Percentiles rank a stretch among this genome's conserved stretches.
phyloP scores from a whole-genome alignment of 2,888 invertebrate species.

The Trichogramma evanescens region DNA sequence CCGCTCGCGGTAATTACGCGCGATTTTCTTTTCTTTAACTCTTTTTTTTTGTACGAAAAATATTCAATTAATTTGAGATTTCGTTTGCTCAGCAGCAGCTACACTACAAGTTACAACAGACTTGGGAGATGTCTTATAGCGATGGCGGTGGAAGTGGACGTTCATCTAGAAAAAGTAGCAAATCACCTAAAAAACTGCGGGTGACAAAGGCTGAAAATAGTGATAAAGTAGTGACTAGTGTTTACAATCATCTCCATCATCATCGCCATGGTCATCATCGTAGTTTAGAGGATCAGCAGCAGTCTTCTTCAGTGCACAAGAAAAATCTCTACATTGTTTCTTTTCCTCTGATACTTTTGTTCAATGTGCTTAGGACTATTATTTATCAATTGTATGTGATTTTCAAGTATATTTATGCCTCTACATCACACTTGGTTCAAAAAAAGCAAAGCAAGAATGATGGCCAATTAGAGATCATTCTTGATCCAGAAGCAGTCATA shows the following conservation, averaged over 20 bases:
- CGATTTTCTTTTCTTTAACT: not conserved
- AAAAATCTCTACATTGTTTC: conserved; percentile 83
- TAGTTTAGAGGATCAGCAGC: conserved; percentile 51
- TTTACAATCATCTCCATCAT: conserved; percentile 36
- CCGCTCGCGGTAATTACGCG: conserved; percentile 5
- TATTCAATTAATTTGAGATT: not conserved
- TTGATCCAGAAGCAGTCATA: conserved; percentile 34
- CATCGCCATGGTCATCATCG: conserved; percentile 35
- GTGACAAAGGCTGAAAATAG: conserved; percentile 43
- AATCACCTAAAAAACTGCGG: conserved; percentile 48
- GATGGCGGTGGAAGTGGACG: conserved; percentile 47
- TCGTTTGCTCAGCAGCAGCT: not conserved
- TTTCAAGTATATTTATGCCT: conserved; percentile 77
- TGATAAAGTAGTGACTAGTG: conserved; percentile 43
- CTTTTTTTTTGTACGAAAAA: not conserved
- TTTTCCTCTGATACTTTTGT: conserved; percentile 78
- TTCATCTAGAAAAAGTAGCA: conserved; percentile 47
- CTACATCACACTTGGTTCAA: conserved; percentile 69
- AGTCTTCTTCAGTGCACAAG: conserved; percentile 67
- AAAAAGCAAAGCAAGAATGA: conserved; percentile 50
- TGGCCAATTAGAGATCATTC: conserved; percentile 52
- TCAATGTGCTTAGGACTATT: conserved; percentile 74
- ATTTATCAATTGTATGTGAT: conserved; percentile 81
- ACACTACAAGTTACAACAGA: conserved; percentile 7
- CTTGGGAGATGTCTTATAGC: conserved; percentile 45